Evolutionary conservation across 2,113 vertebrate genomes (phyloP).

Genomic region (Ardeotis arabs): DNA sequence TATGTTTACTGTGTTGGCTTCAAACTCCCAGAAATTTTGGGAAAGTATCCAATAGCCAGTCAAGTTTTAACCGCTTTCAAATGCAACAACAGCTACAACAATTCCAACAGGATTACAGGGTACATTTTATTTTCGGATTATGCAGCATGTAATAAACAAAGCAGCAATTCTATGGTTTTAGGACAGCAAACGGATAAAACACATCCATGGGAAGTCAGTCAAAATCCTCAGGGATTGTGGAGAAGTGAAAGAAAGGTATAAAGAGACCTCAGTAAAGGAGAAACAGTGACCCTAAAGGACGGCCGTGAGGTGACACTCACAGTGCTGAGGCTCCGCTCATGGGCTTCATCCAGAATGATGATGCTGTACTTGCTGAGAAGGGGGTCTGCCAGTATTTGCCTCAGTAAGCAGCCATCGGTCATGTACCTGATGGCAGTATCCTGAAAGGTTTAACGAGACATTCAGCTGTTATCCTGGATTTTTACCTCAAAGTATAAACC

Average conservation of each 20-base stretch:
- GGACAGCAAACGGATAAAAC: neutral
- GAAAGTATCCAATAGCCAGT: neutral
- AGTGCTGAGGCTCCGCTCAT: conserved; percentile 95
- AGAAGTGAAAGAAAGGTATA: neutral
- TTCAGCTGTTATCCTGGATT: neutral
- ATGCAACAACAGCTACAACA: neutral
- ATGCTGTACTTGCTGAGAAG: conserved; percentile 88
- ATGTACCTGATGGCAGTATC: conserved; percentile 92
- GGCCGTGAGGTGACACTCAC: conserved; percentile 72
- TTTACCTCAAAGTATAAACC: neutral
- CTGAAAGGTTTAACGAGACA: conserved; percentile 64
- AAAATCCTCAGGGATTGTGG: neutral
- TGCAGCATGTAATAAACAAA: rapidly evolving
- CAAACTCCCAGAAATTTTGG: neutral
- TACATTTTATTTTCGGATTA: neutral
- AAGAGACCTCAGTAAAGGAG: neutral
- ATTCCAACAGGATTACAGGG: neutral
- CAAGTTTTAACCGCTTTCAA: neutral
- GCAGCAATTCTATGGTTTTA: neutral
- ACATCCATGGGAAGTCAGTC: neutral
- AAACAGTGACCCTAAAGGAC: neutral
- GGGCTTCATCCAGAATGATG: conserved; percentile 94
- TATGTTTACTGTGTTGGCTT: neutral
- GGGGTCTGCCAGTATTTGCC: conserved; percentile 89
- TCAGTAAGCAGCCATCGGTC: conserved; percentile 95